Evolutionary conservation across 2,797 vertebrate genomes (phyloP).

Genomic region (Gephyroberyx darwinii): DNA sequence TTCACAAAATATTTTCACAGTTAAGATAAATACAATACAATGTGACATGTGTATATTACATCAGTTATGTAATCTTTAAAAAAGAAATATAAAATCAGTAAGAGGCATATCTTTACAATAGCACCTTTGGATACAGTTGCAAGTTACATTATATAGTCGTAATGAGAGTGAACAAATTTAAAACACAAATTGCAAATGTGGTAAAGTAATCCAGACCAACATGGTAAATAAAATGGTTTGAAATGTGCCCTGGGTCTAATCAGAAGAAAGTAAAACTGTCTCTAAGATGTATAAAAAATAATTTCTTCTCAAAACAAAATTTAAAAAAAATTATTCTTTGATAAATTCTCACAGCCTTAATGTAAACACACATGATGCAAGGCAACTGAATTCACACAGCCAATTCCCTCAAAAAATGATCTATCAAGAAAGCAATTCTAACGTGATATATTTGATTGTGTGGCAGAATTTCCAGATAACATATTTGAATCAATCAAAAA

Average conservation of each 20-base stretch:
- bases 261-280: constrained; percentile 32
- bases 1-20: constrained; percentile 78
- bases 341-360: constrained; percentile 28
- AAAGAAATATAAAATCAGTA: constrained; percentile 49
- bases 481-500: constrained; percentile 57
- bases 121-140: constrained; percentile 55
- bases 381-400: constrained; percentile 29
- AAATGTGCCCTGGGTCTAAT: constrained; percentile 45
- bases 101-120: constrained; percentile 50
- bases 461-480: constrained; percentile 55
- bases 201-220: constrained; percentile 17
- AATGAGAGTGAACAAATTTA: constrained; percentile 35
- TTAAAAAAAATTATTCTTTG: constrained; percentile 27
- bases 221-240: constrained; percentile 14
- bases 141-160: constrained; percentile 20
- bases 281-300: constrained; percentile 38
- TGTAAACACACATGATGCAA: constrained; percentile 64
- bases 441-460: constrained; percentile 48
- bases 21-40: constrained; percentile 82
- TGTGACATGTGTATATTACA: constrained; percentile 68
- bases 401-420: constrained; percentile 29
- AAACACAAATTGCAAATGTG: constrained; percentile 4
- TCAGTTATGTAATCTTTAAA: constrained; percentile 38
- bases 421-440: constrained; percentile 15
- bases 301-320: constrained; percentile 43